Conservation (phyloP, 64 coral and sea anemone species). For the Dendronephthya gigantea region DNA sequence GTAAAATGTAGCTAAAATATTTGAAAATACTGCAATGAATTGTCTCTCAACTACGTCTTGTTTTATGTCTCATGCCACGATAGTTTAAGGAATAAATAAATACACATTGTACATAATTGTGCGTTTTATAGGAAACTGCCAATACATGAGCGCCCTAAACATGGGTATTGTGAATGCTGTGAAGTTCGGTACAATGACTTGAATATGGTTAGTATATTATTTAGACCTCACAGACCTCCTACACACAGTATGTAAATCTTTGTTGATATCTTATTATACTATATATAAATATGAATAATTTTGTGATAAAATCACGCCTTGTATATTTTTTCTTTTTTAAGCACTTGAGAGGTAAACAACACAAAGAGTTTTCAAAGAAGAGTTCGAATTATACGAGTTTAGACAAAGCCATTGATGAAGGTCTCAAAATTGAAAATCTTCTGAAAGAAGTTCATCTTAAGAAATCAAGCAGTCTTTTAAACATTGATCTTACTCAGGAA, state of each 20-base stretch:
- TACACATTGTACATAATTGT: too few species aligned
- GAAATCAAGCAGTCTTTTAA: neutral
- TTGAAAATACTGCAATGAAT: neutral
- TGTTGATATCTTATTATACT: too few species aligned
- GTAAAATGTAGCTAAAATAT: neutral
- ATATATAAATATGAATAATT: neutral
- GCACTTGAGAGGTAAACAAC: constrained; percentile 1
- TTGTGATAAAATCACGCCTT: neutral
- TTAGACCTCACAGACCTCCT: too few species aligned
- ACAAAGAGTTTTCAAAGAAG: neutral
- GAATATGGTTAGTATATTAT: neutral
- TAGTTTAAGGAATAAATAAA: too few species aligned
- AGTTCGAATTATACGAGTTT: neutral
- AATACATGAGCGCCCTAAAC: neutral
- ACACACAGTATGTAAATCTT: too few species aligned
- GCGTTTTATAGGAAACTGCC: neutral
- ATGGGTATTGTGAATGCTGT: constrained; percentile 2
- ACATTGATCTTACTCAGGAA: neutral
- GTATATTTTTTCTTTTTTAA: neutral
- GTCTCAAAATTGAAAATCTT: neutral
- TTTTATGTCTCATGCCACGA: neutral
- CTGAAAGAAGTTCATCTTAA: neutral
- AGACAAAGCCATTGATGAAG: neutral
- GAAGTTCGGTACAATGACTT: neutral
- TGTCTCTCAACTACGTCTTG: neutral